A percentile compares a stretch with the other conserved stretches of the same genome.
Evolutionary conservation across 2,888 invertebrate species (phyloP).

Genomic region (Eudemis profundana): DNA sequence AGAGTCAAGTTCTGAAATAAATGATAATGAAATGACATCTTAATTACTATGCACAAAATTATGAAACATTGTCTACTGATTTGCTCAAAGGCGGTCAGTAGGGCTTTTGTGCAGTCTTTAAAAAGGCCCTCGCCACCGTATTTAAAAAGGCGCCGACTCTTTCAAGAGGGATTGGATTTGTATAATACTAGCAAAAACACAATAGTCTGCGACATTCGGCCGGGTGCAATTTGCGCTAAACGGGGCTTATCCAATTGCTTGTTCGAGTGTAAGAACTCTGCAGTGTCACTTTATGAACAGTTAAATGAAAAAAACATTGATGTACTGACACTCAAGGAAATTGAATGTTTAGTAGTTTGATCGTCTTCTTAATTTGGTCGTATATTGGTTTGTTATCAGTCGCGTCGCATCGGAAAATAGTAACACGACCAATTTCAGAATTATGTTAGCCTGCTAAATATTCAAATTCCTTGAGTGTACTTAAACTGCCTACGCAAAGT

Average conservation of each 20-base stretch:
- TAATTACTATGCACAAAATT: too few species aligned
- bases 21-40: too few species aligned
- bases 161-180: slow-evolving; percentile 67
- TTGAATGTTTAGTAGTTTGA: too few species aligned
- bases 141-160: slow-evolving; percentile 48
- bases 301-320: not conserved
- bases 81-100: not conserved
- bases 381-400: too few species aligned
- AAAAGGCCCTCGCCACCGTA: slow-evolving; percentile 20
- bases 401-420: too few species aligned
- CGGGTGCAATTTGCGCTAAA: slow-evolving; percentile 61
- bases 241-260: slow-evolving; percentile 55
- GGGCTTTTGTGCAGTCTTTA: slow-evolving; percentile 44
- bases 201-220: slow-evolving; percentile 56
- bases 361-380: too few species aligned
- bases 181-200: slow-evolving; percentile 68
- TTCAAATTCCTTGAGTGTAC: too few species aligned
- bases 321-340: not conserved
- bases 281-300: not conserved
- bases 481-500: too few species aligned
- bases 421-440: too few species aligned
- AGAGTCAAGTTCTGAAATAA: too few species aligned
- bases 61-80: too few species aligned
- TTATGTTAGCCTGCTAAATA: too few species aligned
- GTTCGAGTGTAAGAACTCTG: slow-evolving; percentile 53